Evolutionary conservation across 1,140 invertebrate species (phyloP), one percentile per base, ranked within the genome.

Genomic region (Brachionus plicatilis): DNA sequence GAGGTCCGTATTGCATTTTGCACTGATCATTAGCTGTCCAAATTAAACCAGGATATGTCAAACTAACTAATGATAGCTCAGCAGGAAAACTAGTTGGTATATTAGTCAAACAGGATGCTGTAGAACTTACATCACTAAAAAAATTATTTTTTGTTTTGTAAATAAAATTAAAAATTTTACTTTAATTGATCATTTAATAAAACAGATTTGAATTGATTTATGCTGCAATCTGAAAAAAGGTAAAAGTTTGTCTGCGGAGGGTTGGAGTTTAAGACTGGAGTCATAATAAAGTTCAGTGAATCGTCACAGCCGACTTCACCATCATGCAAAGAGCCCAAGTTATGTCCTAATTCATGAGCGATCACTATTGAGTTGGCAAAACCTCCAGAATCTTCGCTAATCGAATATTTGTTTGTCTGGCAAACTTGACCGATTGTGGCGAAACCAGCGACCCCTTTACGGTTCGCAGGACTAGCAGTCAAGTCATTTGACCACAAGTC

Each of bases 1-100:
- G 14, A 8, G n/a, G 70, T 20, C 75, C 75, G 43, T 43, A 78
- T 56, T 24, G 43, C 50, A 50, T 47, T 56, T 33, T 78, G 37
- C 75, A 78, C 27, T 78, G 75, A 29, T 78, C 75, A 56, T 78
- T 56, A 11, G 75, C 75, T 27, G 29, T 20, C 75, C 75, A 78
- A 14, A 78, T 56, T 7, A 50, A 56, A 12, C 75, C 75, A 43
- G 75, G 75, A 17, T 43, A 29, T 20, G 50, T 24, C 3, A 29
- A 24, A 50, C 14, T 29, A 45, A 17, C 50, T 56, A 78, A 7
- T 43, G 75, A 50, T 20, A 43, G 12, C 14, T 78, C 75, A 43
- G 9, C 4, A 29, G 37, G 33, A 20, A 78, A 78, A 50, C 43
- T 78, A 14, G 14, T 78, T 24, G 75, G 75, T 24, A 29, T n/a